These are phyloP conservation scores for Myotis myotis DNA, from an alignment of 2,797 vertebrate genomes.

Conservation along the genomic window DNA sequence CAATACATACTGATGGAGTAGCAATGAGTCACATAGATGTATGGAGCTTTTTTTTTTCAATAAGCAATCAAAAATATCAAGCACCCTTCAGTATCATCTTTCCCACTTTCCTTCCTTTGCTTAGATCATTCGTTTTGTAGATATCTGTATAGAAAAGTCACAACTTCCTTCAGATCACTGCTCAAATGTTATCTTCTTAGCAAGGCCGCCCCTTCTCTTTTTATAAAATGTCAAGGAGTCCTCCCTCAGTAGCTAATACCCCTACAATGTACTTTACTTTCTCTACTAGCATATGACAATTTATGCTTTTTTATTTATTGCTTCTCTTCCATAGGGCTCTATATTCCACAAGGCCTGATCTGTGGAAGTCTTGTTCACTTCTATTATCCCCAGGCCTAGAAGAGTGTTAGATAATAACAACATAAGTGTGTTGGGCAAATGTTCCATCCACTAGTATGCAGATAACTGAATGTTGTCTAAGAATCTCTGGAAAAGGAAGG, in stretches of 20 bases:
- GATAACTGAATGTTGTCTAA: background rate
- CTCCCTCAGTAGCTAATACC: background rate
- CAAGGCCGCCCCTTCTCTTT: background rate
- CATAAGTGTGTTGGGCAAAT: background rate
- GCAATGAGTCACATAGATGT: constrained; percentile 41
- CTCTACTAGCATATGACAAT: background rate
- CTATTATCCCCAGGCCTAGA: background rate
- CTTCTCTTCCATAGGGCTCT: background rate
- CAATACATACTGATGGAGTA: background rate
- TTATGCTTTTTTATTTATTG: background rate
- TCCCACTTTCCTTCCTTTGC: constrained; percentile 8
- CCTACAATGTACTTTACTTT: background rate
- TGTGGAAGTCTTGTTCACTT: background rate
- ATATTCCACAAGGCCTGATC: background rate
- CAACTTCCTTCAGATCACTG: constrained; percentile 20
- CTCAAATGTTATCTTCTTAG: constrained; percentile 37
- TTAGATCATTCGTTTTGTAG: constrained; percentile 35
- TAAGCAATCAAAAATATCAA: constrained; percentile 14
- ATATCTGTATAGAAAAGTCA: constrained; percentile 16
- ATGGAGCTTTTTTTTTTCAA: constrained; percentile 30
- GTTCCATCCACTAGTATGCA: background rate
- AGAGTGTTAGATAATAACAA: background rate
- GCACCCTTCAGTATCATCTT: background rate
- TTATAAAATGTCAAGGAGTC: background rate
- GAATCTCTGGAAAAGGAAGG: background rate